A percentile compares a stretch with the other conserved stretches of the same genome.
phyloP scores from a whole-genome alignment of 37 sponge, comb jelly and placozoan genomes.

The Petrosia ficiformis region DNA sequence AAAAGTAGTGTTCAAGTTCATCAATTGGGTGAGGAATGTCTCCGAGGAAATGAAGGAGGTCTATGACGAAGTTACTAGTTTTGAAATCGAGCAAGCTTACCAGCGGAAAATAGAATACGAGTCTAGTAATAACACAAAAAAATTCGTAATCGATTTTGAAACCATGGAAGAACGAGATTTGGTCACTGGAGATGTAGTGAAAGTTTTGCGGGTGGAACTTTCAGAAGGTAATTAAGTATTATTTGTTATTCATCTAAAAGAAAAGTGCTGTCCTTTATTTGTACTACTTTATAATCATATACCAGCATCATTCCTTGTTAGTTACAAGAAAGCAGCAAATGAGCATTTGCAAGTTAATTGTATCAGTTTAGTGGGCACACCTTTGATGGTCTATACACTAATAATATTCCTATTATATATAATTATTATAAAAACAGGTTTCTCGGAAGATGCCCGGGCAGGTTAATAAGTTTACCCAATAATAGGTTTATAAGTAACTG shows the following conservation, averaged over 20 bases:
- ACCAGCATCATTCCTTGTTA: background rate
- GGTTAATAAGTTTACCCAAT: too few relatives aligned
- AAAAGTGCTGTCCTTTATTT: too few relatives aligned
- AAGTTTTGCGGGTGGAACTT: slow-evolving; percentile 28
- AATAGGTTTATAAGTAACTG: too few relatives aligned
- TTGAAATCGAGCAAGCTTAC: slow-evolving; percentile 42
- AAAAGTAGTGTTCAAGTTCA: slow-evolving; percentile 13
- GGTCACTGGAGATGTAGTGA: background rate
- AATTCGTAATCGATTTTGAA: slow-evolving; percentile 25
- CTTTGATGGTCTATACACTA: too few relatives aligned
- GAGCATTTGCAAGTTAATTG: too few relatives aligned
- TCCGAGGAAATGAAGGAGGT: slow-evolving; percentile 9
- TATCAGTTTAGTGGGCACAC: too few relatives aligned
- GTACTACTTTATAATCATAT: background rate
- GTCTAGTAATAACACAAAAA: background rate
- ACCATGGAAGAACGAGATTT: slow-evolving; percentile 17
- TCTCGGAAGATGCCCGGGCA: too few relatives aligned
- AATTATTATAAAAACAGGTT: too few relatives aligned
- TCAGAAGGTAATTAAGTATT: slow-evolving; percentile 30
- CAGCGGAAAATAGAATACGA: background rate
- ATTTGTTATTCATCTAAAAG: too few relatives aligned
- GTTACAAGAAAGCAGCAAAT: too few relatives aligned
- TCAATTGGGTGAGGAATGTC: slow-evolving; percentile 33
- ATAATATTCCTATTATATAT: too few relatives aligned
- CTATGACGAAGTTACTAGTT: slow-evolving; percentile 23